Evolutionary conservation across 2,888 invertebrate genomes (phyloP).

Genomic region (Polia nebulosa): DNA sequence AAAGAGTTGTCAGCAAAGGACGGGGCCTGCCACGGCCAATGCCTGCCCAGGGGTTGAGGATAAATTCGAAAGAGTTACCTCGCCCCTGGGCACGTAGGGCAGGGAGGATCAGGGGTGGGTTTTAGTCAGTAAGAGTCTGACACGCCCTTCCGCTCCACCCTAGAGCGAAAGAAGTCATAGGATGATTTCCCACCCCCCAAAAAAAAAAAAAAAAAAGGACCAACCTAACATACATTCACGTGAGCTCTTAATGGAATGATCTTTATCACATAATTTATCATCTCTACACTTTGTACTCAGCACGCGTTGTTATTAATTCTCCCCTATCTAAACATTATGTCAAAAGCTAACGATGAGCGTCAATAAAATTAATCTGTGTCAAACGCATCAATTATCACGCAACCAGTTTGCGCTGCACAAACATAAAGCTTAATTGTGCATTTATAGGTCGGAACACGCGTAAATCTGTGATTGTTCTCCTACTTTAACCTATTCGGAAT

Average conservation of each 20-base stretch:
- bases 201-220: too few species aligned
- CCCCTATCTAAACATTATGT: conserved; percentile 44
- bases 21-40: too few species aligned
- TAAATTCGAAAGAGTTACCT: too few species aligned
- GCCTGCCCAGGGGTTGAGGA: too few species aligned
- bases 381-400: conserved; percentile 49
- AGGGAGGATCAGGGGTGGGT: too few species aligned
- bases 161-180: too few species aligned
- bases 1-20: too few species aligned
- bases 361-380: conserved; percentile 58
- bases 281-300: conserved; percentile 34
- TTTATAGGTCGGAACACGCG: conserved; percentile 73
- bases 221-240: conserved; percentile 13
- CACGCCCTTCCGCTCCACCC: too few species aligned
- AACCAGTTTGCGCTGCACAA: conserved; percentile 49
- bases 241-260: conserved; percentile 25
- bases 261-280: conserved; percentile 40
- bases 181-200: too few species aligned
- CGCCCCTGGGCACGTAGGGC: too few species aligned
- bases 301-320: conserved; percentile 36
- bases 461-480: conserved; percentile 78
- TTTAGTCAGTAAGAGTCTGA: too few species aligned
- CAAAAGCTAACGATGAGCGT: conserved; percentile 42
- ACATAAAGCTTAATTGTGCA: conserved; percentile 69
- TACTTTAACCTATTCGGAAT: conserved; percentile 76